Evolutionary conservation across 2,888 invertebrate genomes (phyloP).

Genomic region (Polymixis flavicincta): DNA sequence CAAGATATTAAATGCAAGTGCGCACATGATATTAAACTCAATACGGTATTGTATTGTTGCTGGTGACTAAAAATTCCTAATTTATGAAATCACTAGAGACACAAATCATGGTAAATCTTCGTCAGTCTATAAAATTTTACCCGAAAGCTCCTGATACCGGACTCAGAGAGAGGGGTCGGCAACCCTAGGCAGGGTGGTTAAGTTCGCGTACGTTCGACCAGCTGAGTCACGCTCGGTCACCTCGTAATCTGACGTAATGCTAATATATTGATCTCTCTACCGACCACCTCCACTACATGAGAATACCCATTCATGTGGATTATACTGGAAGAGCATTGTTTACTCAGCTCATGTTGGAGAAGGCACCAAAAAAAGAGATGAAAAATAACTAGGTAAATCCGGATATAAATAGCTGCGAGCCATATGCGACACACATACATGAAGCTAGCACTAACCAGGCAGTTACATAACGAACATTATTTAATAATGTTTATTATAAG

Average conservation of each 20-base stretch:
- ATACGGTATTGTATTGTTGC: constrained; percentile 9
- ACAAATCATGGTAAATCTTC: neutral
- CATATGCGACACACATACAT: constrained; percentile 21
- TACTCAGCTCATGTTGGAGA: constrained; percentile 12
- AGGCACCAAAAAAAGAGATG: constrained; percentile 7
- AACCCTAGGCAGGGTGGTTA: constrained; percentile 55
- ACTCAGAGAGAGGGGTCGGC: neutral
- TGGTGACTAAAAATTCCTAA: neutral
- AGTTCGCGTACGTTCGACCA: constrained; percentile 66
- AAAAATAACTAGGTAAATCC: constrained; percentile 20
- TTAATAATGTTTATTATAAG: constrained; percentile 41
- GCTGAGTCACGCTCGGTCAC: constrained; percentile 70
- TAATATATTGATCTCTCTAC: constrained; percentile 59
- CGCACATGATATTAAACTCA: constrained; percentile 14
- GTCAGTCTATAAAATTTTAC: constrained; percentile 9
- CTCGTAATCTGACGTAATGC: constrained; percentile 75
- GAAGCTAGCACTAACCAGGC: constrained; percentile 5
- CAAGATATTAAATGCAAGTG: constrained; percentile 36
- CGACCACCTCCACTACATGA: constrained; percentile 23
- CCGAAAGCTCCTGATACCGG: neutral
- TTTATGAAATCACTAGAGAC: neutral
- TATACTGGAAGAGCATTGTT: constrained; percentile 42
- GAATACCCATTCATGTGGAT: constrained; percentile 45
- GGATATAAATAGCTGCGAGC: constrained; percentile 29
- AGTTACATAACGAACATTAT: constrained; percentile 45